Evolutionary conservation across 2,113 vertebrate genomes (phyloP).

Genomic region (Mus spicilegus): DNA sequence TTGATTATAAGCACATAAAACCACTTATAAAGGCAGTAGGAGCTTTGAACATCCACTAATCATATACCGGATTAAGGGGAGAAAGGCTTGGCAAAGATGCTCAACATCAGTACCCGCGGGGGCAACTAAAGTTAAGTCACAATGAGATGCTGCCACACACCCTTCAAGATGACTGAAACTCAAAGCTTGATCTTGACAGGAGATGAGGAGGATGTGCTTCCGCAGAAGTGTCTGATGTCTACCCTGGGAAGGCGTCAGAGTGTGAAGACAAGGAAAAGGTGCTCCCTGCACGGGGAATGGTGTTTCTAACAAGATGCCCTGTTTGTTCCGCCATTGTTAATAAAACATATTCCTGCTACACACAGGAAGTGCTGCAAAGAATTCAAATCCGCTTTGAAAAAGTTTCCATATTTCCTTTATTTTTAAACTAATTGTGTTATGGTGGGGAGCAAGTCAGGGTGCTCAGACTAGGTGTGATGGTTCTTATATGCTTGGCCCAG

Average conservation of each 20-base stretch:
- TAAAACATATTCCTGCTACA: background rate
- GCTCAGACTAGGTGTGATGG: background rate
- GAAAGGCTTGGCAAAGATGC: accelerated
- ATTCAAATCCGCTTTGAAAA: background rate
- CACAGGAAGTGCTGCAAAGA: background rate
- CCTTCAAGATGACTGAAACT: accelerated
- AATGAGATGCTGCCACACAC: background rate
- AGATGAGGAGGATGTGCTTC: background rate
- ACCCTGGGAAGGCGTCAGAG: background rate
- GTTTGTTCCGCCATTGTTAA: background rate
- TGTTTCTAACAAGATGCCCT: background rate
- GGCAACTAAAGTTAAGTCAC: background rate
- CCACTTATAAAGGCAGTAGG: background rate
- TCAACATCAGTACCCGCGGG: too few relatives aligned
- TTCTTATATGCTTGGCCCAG: too few relatives aligned
- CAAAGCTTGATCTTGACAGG: background rate
- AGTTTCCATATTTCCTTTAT: background rate
- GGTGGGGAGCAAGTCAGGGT: background rate
- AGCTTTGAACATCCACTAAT: background rate
- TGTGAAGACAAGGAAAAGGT: background rate
- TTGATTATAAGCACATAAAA: background rate
- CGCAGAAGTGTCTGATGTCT: background rate
- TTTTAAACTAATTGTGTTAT: background rate
- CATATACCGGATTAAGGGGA: background rate
- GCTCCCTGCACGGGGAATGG: background rate